A percentile compares a stretch with the other conserved stretches of the same genome.
Evolutionary conservation across 2,113 vertebrate species (phyloP).

Genomic region (Poeciliopsis occidentalis): DNA sequence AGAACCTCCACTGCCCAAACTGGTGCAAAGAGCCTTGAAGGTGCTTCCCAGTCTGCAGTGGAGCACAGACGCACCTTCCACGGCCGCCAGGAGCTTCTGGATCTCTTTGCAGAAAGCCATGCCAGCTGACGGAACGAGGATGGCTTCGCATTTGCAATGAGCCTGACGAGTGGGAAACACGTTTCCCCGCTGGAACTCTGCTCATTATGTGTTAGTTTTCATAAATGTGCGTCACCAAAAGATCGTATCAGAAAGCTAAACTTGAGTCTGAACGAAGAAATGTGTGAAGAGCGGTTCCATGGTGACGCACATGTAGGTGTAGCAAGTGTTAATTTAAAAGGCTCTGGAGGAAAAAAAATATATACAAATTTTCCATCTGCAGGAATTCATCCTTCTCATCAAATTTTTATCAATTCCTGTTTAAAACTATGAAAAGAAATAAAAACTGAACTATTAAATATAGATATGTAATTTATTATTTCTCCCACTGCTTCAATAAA

Average conservation of each 20-base stretch:
- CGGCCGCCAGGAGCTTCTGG: slow-evolving; percentile 82
- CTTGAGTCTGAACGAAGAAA: not conserved
- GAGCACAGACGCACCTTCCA: slow-evolving; percentile 67
- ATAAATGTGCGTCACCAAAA: too few relatives aligned
- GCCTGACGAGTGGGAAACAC: not conserved
- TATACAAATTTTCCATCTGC: slow-evolving; percentile 2
- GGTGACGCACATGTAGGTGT: not conserved
- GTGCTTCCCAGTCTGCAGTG: slow-evolving; percentile 84
- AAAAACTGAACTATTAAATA: not conserved
- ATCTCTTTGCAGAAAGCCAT: slow-evolving; percentile 81
- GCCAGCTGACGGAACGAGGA: slow-evolving; percentile 59
- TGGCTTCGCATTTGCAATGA: not conserved
- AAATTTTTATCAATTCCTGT: not conserved
- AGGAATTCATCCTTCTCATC: not conserved
- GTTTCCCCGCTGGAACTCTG: not conserved
- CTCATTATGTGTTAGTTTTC: not conserved
- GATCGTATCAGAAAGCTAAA: not conserved
- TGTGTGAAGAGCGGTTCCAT: not conserved
- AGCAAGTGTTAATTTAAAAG: not conserved
- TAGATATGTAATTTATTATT: not conserved
- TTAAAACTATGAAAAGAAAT: not conserved
- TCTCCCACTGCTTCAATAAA: slow-evolving; percentile 1
- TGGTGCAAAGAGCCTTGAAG: slow-evolving; percentile 83
- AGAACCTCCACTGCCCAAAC: slow-evolving; percentile 74
- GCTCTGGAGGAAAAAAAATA: not conserved